These are phyloP conservation scores for Holcopasites calliopsidis DNA, from an alignment of 1,140 invertebrate species.

Conservation along the genomic window DNA sequence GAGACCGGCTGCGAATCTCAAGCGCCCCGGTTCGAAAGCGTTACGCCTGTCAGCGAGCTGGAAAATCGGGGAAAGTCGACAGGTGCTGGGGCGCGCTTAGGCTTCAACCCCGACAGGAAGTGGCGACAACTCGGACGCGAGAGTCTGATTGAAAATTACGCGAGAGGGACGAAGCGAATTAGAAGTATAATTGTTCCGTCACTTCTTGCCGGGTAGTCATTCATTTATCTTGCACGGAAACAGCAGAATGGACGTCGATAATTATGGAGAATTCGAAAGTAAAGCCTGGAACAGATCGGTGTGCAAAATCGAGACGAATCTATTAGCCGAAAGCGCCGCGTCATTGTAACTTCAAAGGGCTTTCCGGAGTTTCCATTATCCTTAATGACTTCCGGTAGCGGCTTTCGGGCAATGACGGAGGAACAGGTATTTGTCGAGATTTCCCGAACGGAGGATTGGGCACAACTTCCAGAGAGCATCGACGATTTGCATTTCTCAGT, in stretches of 20 bases:
- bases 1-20: slow-evolving; percentile 34
- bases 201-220: too few relatives aligned
- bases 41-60: neutral
- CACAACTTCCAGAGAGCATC: neutral
- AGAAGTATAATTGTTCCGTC: too few relatives aligned
- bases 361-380: slow-evolving; percentile 25
- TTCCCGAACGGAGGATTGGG: neutral
- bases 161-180: neutral
- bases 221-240: neutral
- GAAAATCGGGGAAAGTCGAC: slow-evolving; percentile 39
- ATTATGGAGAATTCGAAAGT: neutral
- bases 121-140: neutral
- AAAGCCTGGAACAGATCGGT: neutral
- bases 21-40: neutral
- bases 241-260: neutral
- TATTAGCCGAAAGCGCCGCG: slow-evolving; percentile 14
- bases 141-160: neutral
- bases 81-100: slow-evolving; percentile 3
- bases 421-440: slow-evolving; percentile 1
- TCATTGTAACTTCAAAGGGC: slow-evolving; percentile 8
- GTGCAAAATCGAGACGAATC: slow-evolving; percentile 19
- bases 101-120: neutral
- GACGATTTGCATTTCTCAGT: neutral
- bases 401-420: neutral
- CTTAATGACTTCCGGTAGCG: slow-evolving; percentile 21